A percentile compares a stretch with the other conserved stretches of the same genome.
Evolutionary conservation across 2,888 invertebrate species (phyloP).

Genomic region (Lypha dubia): DNA sequence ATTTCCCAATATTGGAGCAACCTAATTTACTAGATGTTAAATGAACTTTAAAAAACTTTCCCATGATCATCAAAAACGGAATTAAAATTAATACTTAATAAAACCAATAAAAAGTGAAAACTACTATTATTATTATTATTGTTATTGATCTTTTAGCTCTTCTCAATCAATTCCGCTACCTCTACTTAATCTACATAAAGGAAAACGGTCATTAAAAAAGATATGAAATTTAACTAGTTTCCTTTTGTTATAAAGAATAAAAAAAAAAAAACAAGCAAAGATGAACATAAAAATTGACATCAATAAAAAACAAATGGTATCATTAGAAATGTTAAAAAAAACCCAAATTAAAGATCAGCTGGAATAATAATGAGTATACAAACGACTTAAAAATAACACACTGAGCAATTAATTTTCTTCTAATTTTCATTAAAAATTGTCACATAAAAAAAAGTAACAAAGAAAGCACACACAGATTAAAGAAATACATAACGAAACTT

Average conservation of each 20-base stretch:
- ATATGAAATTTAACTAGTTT: neutral
- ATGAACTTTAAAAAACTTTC: neutral
- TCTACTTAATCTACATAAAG: neutral
- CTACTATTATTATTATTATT: neutral
- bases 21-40: too few species aligned
- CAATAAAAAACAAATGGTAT: slow-evolving; percentile 65
- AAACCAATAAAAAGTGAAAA: neutral
- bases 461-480: slow-evolving; percentile 36
- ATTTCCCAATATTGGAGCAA: too few species aligned
- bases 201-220: neutral
- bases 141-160: too few species aligned
- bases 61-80: neutral
- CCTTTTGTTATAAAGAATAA: neutral
- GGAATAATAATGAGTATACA: neutral
- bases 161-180: neutral
- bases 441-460: slow-evolving; percentile 38
- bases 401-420: neutral
- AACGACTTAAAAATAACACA: neutral
- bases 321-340: slow-evolving; percentile 78
- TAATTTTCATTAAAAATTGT: neutral
- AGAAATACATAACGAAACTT: slow-evolving; percentile 1
- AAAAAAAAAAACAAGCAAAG: too few species aligned
- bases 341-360: slow-evolving; percentile 55
- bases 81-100: slow-evolving; percentile 2
- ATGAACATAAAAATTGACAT: slow-evolving; percentile 2